Base-by-base conservation (phyloP, 1,140 invertebrate genomes). In the Saccostrea glomerata region DNA sequence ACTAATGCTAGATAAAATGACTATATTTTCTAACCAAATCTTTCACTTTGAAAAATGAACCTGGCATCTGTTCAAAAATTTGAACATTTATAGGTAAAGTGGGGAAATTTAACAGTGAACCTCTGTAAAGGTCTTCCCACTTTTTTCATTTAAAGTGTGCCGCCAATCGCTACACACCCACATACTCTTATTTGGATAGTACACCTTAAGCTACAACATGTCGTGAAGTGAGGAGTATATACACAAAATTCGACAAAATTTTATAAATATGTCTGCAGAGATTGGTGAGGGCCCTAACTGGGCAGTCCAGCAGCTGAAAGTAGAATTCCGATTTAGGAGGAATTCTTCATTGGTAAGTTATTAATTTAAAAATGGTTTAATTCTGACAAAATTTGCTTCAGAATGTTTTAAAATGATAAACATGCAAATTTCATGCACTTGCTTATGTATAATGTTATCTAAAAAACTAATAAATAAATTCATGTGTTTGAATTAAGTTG, bases 81-180 rank as follows among this genome's bases (percentile, higher is more conserved):
- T 77, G 70, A 77, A 77, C 70, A 77, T 77, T 77, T 77, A 77
- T 77, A 77, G 70, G 70, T 30, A 77, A 77, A 77, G 70, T 77
- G 30, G 70, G 15, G 70, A 77, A 77, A 77, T 77, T 77, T 77
- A 77, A 77, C 70, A 77, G 70, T 13, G 23, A 25, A 25, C 30
- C 70, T 36, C 15, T 36, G 23, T 15, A 25, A 77, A 30, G 70
- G 25, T 30, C 30, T 77, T 25, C 70, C 25, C 70, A 77, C 23
- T 30, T 77, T 47, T 47, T 77, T 30, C 25, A 77, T 77, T 77
- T 77, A 77, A 77, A 77, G 70, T 77, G 70, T 77, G 30, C 12
- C 23, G 23, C 70, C 70, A 25, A 77, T 77, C 4, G 36, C 70
- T 30, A 77, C 70, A 77, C 60, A 77, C 70, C 70, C 12, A 13